Percentiles rank a stretch among this genome's conserved stretches.
These are phyloP conservation scores for Scartelaos histophorus DNA, from an alignment of 2,113 vertebrate genomes.

Conservation along the genomic window DNA sequence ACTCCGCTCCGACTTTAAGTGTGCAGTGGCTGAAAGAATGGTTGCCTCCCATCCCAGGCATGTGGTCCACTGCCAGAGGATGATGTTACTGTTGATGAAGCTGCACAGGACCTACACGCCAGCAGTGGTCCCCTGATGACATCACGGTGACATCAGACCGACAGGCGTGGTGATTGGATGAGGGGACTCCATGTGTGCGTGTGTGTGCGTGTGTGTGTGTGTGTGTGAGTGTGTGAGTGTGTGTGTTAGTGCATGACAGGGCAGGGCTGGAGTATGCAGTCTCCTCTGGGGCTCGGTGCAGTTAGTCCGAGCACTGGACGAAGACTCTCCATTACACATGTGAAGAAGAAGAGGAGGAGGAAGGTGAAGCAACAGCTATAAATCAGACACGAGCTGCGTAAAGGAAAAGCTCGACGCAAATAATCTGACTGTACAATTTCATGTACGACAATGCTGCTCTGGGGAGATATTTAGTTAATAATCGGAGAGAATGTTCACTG, in stretches of 20 bases:
- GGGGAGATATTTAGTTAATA: neutral
- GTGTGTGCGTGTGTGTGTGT: conserved; percentile 13
- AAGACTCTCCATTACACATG: conserved; percentile 48
- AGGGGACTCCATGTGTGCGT: conserved; percentile 42
- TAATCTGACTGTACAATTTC: neutral
- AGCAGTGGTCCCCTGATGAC: conserved; percentile 77
- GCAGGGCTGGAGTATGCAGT: conserved; percentile 66
- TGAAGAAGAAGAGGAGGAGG: conserved; percentile 7
- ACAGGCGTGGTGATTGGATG: conserved; percentile 74
- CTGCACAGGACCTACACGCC: conserved; percentile 66
- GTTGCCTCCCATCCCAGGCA: conserved; percentile 62
- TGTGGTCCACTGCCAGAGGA: conserved; percentile 64
- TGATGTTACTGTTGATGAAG: conserved; percentile 74
- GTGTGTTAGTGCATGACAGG: conserved; percentile 37
- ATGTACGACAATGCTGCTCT: neutral
- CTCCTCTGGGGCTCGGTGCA: conserved; percentile 59
- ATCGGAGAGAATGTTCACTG: neutral
- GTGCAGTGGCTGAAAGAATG: conserved; percentile 49
- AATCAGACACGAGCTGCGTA: neutral
- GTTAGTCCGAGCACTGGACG: conserved; percentile 61
- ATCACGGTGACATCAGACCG: conserved; percentile 80
- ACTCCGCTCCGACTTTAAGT: conserved; percentile 27
- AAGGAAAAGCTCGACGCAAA: neutral
- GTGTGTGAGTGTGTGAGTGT: conserved; percentile 7
- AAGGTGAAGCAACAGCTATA: conserved; percentile 4